These are phyloP conservation scores for Hyles lineata DNA, from an alignment of 2,888 invertebrate species.

Conservation along the genomic window DNA sequence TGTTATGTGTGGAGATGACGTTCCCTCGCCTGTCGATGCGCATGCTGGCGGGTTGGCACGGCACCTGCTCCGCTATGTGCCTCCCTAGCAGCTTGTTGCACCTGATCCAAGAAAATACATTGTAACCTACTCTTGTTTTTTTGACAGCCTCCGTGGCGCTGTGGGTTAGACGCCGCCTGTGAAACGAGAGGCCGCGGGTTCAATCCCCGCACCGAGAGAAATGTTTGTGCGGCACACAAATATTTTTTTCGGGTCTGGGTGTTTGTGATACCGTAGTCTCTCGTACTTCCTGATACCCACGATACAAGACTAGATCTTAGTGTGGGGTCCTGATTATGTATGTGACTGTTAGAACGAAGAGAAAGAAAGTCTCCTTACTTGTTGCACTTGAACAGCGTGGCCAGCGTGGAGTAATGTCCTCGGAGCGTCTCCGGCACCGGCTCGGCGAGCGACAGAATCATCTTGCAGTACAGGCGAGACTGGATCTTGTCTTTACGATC, in stretches of 20 bases:
- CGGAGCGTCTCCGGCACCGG: constrained; percentile 90
- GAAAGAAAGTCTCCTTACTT: constrained; percentile 62
- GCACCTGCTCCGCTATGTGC: constrained; percentile 88
- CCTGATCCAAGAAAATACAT: constrained; percentile 60
- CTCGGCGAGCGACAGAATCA: constrained; percentile 91
- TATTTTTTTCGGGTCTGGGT: too few species aligned
- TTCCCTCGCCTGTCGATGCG: constrained; percentile 90
- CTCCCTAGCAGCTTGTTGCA: constrained; percentile 90
- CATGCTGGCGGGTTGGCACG: constrained; percentile 90
- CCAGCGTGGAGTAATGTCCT: constrained; percentile 92
- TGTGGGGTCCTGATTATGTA: too few species aligned
- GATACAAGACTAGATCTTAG: too few species aligned
- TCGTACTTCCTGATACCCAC: too few species aligned
- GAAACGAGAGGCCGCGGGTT: too few species aligned
- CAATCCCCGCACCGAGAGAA: too few species aligned
- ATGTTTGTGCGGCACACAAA: too few species aligned
- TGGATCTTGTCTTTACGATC: constrained; percentile 96
- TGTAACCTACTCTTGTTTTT: not conserved
- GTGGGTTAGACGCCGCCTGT: too few species aligned
- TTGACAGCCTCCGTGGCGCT: too few species aligned
- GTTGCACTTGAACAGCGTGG: constrained; percentile 90
- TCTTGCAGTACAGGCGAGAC: constrained; percentile 92
- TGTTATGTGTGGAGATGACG: constrained; percentile 88
- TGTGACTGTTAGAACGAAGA: not conserved
- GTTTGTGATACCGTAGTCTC: too few species aligned